phyloP scores from a whole-genome alignment of 1,140 invertebrate species.

The Cotesia typhae region DNA sequence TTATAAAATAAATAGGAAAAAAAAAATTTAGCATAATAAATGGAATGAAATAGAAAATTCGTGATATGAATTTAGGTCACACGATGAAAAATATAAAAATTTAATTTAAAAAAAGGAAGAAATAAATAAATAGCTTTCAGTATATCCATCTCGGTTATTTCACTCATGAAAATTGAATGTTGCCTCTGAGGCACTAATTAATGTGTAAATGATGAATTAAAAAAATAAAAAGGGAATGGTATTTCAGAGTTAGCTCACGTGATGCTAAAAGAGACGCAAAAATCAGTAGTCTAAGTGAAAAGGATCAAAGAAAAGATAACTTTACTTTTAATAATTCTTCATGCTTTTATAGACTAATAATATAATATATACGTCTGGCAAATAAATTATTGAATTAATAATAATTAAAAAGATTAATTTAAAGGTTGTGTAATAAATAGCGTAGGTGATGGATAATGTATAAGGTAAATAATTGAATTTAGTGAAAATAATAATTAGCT shows the following conservation, averaged over 20 bases:
- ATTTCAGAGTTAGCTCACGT: conserved; percentile 36
- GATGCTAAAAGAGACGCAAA: conserved; percentile 41
- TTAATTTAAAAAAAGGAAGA: conserved; percentile 9
- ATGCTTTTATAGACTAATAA: conserved; percentile 4
- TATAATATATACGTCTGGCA: conserved; percentile 37
- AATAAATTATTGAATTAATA: too few relatives aligned
- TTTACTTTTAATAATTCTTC: neutral
- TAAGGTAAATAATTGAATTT: conserved; percentile 1
- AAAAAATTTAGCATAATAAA: neutral
- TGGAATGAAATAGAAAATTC: neutral
- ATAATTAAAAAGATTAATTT: too few relatives aligned
- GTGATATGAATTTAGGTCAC: conserved; percentile 20
- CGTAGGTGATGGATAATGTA: neutral
- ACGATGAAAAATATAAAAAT: conserved; percentile 5
- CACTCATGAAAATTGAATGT: conserved; percentile 32
- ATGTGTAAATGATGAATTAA: conserved; percentile 52
- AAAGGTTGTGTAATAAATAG: too few relatives aligned
- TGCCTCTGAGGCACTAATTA: conserved; percentile 46
- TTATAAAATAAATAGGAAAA: neutral
- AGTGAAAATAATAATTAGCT: conserved; percentile 57
- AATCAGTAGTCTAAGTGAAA: conserved; percentile 30
- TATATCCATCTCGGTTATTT: conserved; percentile 30
- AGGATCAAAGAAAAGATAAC: conserved; percentile 1
- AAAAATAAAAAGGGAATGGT: conserved; percentile 27
- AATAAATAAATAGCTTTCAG: conserved; percentile 21